Evolutionary conservation across 2,113 vertebrate genomes (phyloP).

Genomic region (Falcunculus frontatus): DNA sequence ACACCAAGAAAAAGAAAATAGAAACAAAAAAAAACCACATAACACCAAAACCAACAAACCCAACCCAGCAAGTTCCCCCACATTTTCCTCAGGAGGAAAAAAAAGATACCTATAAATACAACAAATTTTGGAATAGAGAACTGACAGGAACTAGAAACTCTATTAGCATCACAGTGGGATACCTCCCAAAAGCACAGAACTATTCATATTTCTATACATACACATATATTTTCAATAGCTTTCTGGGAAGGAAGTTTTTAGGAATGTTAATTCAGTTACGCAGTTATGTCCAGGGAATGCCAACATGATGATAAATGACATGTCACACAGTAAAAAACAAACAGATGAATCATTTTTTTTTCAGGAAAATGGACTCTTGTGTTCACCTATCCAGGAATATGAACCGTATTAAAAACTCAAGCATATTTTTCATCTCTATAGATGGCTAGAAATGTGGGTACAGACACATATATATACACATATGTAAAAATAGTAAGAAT

Average conservation of each 20-base stretch:
- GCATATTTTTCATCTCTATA: constrained; percentile 9
- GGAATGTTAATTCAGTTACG: neutral
- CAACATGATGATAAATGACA: neutral
- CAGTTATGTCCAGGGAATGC: neutral
- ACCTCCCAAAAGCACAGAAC: neutral
- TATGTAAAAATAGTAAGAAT: constrained; percentile 49
- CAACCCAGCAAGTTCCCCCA: neutral
- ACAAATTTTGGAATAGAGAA: neutral
- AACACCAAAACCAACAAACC: neutral
- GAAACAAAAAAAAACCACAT: accelerated
- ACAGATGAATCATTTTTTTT: neutral
- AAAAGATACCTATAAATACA: neutral
- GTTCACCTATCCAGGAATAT: constrained; percentile 23
- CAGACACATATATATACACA: neutral
- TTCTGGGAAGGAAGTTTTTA: constrained; percentile 11
- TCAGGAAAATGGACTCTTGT: constrained; percentile 1
- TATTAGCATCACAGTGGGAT: neutral
- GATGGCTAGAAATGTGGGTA: neutral
- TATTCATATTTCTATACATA: neutral
- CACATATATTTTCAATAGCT: neutral
- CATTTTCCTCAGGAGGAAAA: neutral
- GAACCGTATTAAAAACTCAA: neutral
- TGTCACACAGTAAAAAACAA: neutral
- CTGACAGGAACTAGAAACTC: neutral
- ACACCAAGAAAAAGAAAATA: neutral